Conservation (phyloP, 2,888 invertebrate genomes). For the Philereme vetulata region DNA sequence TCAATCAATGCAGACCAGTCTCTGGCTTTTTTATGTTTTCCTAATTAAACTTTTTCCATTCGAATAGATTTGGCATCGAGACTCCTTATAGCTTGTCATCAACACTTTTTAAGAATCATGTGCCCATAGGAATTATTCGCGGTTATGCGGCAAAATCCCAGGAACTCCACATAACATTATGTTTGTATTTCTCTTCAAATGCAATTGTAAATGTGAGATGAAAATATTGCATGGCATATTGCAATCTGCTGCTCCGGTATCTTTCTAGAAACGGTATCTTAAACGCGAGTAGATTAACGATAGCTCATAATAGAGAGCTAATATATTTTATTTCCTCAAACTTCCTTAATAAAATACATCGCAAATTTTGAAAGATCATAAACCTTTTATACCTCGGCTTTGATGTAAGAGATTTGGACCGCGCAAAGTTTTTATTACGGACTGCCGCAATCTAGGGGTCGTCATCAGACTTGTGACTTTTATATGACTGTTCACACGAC, state of each 20-base stretch:
- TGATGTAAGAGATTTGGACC: constrained; percentile 37
- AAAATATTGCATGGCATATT: no score
- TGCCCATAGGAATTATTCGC: no score
- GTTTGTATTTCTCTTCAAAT: no score
- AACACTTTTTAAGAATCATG: no score
- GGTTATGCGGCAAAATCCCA: no score
- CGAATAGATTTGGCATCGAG: no score
- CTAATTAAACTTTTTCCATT: no score
- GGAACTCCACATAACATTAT: no score
- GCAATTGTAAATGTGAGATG: no score
- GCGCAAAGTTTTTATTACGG: constrained; percentile 45
- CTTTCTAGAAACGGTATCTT: constrained; percentile 3
- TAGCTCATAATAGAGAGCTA: constrained; percentile 6
- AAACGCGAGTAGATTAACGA: constrained; percentile 5
- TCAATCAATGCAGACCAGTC: constrained; percentile 40
- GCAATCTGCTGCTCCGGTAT: background rate
- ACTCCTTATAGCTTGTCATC: no score
- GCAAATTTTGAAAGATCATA: constrained; percentile 31
- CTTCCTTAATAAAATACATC: constrained; percentile 19
- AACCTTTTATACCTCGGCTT: constrained; percentile 32
- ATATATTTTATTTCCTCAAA: constrained; percentile 15
- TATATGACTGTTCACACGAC: constrained; percentile 27
- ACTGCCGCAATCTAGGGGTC: constrained; percentile 41
- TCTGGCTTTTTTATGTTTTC: background rate
- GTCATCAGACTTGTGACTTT: constrained; percentile 47